Evolutionary conservation across 1,140 invertebrate genomes (phyloP).

Genomic region (Ceratoteleas bidentatus): DNA sequence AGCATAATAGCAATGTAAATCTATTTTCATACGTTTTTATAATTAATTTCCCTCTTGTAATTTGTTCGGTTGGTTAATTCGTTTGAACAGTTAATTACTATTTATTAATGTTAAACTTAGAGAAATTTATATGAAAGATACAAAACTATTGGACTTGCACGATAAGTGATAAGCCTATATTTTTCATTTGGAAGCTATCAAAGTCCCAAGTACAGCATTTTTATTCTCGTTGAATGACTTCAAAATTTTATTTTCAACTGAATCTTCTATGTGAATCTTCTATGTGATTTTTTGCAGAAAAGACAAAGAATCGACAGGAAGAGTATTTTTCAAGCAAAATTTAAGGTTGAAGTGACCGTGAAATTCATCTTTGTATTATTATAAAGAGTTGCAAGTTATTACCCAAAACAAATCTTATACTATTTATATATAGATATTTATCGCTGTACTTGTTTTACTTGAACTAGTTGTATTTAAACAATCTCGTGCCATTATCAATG

Average conservation of each 20-base stretch:
- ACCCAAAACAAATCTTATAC: no score
- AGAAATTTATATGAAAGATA: conserved; percentile 47
- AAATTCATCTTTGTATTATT: no score
- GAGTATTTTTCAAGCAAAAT: no score
- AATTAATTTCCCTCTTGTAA: conserved; percentile 45
- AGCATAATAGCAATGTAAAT: conserved; percentile 46
- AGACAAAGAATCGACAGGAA: no score
- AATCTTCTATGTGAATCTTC: no score
- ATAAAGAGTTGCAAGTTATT: no score
- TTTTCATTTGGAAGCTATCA: neutral
- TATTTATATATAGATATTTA: conserved; percentile 4
- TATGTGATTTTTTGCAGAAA: no score
- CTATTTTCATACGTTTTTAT: conserved; percentile 58
- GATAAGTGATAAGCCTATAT: conserved; percentile 25
- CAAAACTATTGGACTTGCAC: conserved; percentile 27
- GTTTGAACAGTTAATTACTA: conserved; percentile 60
- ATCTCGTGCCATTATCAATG: conserved; percentile 45
- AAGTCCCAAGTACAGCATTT: conserved; percentile 27
- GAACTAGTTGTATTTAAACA: conserved; percentile 28
- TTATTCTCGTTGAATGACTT: neutral
- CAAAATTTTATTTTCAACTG: no score
- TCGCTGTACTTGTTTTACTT: conserved; percentile 50
- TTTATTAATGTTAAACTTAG: conserved; percentile 68
- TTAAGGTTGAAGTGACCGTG: no score
- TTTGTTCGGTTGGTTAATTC: conserved; percentile 50